Evolutionary conservation across 2,113 vertebrate species (phyloP), one percentile per base, ranked within the genome.

Genomic region (pig (Sus scrofa)): DNA sequence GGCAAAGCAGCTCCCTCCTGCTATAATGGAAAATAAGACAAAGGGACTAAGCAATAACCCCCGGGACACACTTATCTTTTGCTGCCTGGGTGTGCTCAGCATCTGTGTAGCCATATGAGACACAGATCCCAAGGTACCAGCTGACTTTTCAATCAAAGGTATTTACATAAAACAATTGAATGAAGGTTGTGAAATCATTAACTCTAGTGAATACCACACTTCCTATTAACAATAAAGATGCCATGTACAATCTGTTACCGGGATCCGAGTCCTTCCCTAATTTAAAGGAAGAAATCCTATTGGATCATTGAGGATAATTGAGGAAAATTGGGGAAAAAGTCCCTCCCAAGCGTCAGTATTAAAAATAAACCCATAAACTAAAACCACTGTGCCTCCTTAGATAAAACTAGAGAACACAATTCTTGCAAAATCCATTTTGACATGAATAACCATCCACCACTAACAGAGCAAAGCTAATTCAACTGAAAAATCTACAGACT

Each of bases 161-260:
- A 92, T 97, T 96, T 92, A 68, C 78, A 96, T 94, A 89, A 94
- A 97, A 95, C 96, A 97, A 98, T 52, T 95, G 73, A 97, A 97
- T 88, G 96, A 91, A 89, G 93, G 84, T 87, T 95, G 74, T 91
- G 86, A 84, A 94, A 89, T 93, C 54, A 89, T 62, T 83, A 94
- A 91, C 90, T 94, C 63, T 37, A 60, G 44, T 93, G 71, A 91
- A 93, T 37, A 54, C 13, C 44, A 52, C 32, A 84, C 11, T 44
- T 94, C 12, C 67, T 32, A 86, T 93, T 81, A 96, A 81, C 52
- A 95, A 82, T 63, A 85, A 96, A 95, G 68, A 93, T 77, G 63
- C 30, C 37, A 88, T 30, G 78, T n/a, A 16, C 14, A 67, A 24
- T 89, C 95, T 84, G 16, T 54, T 91, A 86, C 30, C 58, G 90